phyloP scores from a whole-genome alignment of 2,113 vertebrate genomes.

The Lasiurus borealis region DNA sequence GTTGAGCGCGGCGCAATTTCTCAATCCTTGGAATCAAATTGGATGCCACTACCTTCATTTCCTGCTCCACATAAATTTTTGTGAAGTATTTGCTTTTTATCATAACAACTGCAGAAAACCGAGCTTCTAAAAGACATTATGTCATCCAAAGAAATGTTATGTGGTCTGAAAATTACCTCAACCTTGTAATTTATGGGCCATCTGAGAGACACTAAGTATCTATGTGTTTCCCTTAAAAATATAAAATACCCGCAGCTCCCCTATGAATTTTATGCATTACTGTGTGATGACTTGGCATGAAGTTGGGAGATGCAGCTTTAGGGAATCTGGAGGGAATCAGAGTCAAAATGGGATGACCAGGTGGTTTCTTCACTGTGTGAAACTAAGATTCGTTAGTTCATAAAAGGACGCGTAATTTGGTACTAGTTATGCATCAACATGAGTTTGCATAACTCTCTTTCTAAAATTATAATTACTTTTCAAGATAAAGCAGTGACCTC shows the following conservation, averaged over 20 bases:
- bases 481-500: neutral
- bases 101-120: neutral
- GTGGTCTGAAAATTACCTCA: neutral
- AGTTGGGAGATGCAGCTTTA: neutral
- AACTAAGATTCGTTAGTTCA: neutral
- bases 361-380: conserved; percentile 1
- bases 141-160: neutral
- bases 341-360: neutral
- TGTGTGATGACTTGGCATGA: neutral
- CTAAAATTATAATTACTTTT: conserved; percentile 41
- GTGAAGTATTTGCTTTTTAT: neutral
- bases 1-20: neutral
- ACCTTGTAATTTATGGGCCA: neutral
- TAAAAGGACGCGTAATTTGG: neutral
- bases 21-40: neutral
- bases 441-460: neutral
- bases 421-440: neutral
- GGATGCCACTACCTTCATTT: neutral
- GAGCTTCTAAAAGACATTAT: neutral
- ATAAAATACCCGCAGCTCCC: neutral
- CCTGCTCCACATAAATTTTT: neutral
- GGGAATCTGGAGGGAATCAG: neutral
- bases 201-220: neutral
- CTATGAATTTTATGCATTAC: neutral
- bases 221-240: conserved; percentile 20